These are phyloP conservation scores for Hypanus sabinus DNA, from an alignment of 2,113 vertebrate species.

Conservation along the genomic window DNA sequence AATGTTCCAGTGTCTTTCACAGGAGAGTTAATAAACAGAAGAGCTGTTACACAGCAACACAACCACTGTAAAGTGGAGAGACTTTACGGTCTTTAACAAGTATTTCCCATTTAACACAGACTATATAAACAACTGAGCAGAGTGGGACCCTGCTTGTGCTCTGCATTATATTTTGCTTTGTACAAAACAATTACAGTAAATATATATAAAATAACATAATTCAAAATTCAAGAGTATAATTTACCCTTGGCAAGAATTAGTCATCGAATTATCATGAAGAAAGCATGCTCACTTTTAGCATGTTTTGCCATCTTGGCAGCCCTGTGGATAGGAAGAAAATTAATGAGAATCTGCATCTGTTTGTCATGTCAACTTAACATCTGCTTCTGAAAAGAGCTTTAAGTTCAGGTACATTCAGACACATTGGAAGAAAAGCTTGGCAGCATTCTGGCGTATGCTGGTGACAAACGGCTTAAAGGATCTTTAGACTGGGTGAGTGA, in stretches of 20 bases:
- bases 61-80: neutral
- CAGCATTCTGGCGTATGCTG: neutral
- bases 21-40: no score
- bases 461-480: neutral
- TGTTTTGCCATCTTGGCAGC: neutral
- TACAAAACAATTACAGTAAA: neutral
- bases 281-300: neutral
- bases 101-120: neutral
- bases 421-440: neutral
- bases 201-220: neutral
- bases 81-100: neutral
- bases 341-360: neutral
- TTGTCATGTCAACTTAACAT: slow-evolving; percentile 12
- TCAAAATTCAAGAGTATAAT: neutral
- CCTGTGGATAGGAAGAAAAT: neutral
- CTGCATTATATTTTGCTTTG: neutral
- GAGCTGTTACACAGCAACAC: no score
- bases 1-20: no score
- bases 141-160: neutral
- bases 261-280: neutral
- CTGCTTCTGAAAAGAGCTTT: neutral
- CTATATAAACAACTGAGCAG: neutral
- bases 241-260: neutral
- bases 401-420: neutral
- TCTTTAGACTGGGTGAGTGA: neutral